phyloP scores from a whole-genome alignment of 2,888 invertebrate species.

The Luperina nickerlii region DNA sequence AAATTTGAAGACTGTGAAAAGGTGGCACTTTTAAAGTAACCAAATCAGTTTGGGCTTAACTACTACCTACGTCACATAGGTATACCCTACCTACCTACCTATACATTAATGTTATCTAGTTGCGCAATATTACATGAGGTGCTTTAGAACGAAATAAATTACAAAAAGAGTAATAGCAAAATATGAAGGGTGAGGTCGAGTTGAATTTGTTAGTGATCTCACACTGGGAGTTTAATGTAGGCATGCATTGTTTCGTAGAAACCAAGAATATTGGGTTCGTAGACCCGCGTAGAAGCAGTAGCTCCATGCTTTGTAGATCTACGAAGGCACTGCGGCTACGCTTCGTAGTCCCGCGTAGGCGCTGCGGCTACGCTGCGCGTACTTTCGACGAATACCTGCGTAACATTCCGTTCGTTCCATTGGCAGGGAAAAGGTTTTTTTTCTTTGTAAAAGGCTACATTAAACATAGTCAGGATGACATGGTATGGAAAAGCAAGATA shows the following conservation, averaged over 20 bases:
- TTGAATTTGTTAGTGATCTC: neutral
- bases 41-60: neutral
- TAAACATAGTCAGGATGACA: neutral
- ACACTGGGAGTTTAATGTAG: neutral
- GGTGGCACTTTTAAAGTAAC: neutral
- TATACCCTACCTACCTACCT: neutral
- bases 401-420: too few relatives aligned
- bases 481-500: neutral
- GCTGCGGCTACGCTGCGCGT: neutral
- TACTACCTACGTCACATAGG: neutral
- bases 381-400: neutral
- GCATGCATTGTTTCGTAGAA: neutral
- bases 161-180: neutral
- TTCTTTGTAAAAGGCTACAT: neutral
- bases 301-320: constrained; percentile 8
- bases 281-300: neutral
- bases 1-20: neutral
- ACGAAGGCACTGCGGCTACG: neutral
- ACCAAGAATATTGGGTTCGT: neutral
- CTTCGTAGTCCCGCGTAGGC: neutral
- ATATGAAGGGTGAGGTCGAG: neutral
- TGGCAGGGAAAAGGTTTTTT: neutral
- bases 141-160: neutral
- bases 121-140: neutral
- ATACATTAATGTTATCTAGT: neutral